Conservation (phyloP, 2,797 vertebrate species). For the Micrastur ruficollis region DNA sequence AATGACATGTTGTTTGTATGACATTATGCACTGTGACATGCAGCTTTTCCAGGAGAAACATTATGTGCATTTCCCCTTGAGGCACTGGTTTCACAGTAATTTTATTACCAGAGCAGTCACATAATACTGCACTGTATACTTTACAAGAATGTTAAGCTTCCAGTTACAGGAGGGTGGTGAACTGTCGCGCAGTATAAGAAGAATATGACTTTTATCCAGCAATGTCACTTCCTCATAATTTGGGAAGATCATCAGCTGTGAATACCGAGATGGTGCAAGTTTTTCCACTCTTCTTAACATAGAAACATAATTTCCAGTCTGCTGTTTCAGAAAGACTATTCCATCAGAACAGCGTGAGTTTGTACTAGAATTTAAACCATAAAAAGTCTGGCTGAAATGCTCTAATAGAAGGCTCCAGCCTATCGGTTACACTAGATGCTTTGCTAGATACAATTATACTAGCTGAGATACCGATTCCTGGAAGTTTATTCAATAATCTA, state of each 20-base stretch:
- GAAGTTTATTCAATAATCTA: not conserved
- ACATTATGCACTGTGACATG: conserved; percentile 39
- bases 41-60: conserved; percentile 57
- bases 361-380: not conserved
- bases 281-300: not conserved
- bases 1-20: conserved; percentile 44
- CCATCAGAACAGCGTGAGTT: not conserved
- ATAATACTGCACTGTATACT: conserved; percentile 38
- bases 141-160: conserved; percentile 29
- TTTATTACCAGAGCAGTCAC: conserved; percentile 50
- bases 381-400: not conserved
- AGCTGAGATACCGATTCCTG: not conserved
- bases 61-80: conserved; percentile 43
- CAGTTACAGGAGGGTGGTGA: conserved; percentile 9
- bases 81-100: conserved; percentile 53
- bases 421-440: not conserved
- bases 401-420: not conserved
- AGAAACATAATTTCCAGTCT: not conserved
- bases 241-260: not conserved
- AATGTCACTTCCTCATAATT: not conserved
- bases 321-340: not conserved
- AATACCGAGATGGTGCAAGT: conserved; percentile 17
- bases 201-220: not conserved
- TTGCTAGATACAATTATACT: not conserved
- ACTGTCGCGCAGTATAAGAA: not conserved